phyloP scores from a whole-genome alignment of 2,888 invertebrate genomes.

The Mesorhabditis belari region DNA sequence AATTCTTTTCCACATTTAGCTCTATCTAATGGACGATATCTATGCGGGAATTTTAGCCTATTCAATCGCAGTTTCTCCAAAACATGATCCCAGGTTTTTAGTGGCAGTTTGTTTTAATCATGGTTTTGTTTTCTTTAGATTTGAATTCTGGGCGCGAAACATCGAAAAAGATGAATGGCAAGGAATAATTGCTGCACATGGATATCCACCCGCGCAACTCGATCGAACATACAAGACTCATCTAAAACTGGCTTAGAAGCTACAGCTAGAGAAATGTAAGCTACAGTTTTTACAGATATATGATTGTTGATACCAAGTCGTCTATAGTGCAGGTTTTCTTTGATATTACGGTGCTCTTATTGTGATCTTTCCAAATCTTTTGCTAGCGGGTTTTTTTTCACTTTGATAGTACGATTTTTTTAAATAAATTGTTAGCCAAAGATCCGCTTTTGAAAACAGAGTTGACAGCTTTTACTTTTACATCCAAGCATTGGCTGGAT shows the following conservation, averaged over 20 bases:
- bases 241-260: not conserved
- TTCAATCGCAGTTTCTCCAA: conserved; percentile 8
- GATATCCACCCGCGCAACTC: conserved; percentile 6
- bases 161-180: conserved; percentile 3
- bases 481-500: no score
- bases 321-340: no score
- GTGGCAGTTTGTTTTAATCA: conserved; percentile 7
- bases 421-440: no score
- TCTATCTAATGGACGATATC: conserved; percentile 45
- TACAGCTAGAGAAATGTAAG: no score
- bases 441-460: no score
- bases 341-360: no score
- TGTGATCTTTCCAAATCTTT: not conserved
- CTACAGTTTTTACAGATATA: no score
- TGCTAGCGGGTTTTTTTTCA: not conserved
- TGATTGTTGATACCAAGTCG: no score
- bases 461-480: no score
- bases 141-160: not conserved
- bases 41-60: conserved; percentile 38
- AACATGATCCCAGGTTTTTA: conserved; percentile 17
- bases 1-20: conserved; percentile 7
- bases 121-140: conserved; percentile 3
- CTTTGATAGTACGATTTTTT: not conserved
- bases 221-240: conserved; percentile 7
- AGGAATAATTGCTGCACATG: conserved; percentile 12